phyloP scores from a whole-genome alignment of 2,797 vertebrate genomes.

The Benthosema pterotum region DNA sequence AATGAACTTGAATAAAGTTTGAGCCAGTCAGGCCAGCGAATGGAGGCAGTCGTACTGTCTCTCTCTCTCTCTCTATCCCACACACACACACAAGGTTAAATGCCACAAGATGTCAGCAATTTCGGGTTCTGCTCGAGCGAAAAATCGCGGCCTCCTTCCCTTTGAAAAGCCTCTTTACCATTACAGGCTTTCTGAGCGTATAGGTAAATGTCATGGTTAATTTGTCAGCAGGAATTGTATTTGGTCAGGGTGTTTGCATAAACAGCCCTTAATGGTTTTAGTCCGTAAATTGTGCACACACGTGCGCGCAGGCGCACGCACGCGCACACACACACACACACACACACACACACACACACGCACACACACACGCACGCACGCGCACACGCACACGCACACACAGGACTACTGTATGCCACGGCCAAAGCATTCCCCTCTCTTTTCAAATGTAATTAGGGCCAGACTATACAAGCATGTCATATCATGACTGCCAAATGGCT shows the following conservation, averaged over 20 bases:
- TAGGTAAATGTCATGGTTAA: constrained; percentile 71
- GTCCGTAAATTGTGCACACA: constrained; percentile 10
- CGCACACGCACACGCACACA: not conserved
- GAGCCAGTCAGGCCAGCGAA: too few relatives aligned
- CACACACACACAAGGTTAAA: constrained; percentile 25
- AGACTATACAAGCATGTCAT: constrained; percentile 9
- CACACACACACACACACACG: not conserved
- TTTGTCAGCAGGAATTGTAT: constrained; percentile 77
- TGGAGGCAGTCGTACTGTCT: too few relatives aligned
- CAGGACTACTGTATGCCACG: not conserved
- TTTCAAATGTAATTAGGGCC: constrained; percentile 16
- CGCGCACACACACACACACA: constrained; percentile 7
- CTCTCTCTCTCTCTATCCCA: too few relatives aligned
- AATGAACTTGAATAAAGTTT: too few relatives aligned
- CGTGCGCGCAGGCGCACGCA: not conserved
- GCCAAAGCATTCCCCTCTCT: constrained; percentile 1
- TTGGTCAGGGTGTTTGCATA: constrained; percentile 69
- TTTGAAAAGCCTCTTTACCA: constrained; percentile 51
- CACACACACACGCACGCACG: not conserved
- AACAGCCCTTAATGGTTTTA: constrained; percentile 74
- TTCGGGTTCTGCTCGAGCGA: constrained; percentile 54
- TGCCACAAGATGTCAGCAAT: constrained; percentile 74
- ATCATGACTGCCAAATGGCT: constrained; percentile 1
- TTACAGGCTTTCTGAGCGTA: constrained; percentile 32
- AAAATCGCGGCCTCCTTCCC: constrained; percentile 56